Evolutionary conservation across 2,888 invertebrate species (phyloP).

Genomic region (Tolmerus cingulatus): DNA sequence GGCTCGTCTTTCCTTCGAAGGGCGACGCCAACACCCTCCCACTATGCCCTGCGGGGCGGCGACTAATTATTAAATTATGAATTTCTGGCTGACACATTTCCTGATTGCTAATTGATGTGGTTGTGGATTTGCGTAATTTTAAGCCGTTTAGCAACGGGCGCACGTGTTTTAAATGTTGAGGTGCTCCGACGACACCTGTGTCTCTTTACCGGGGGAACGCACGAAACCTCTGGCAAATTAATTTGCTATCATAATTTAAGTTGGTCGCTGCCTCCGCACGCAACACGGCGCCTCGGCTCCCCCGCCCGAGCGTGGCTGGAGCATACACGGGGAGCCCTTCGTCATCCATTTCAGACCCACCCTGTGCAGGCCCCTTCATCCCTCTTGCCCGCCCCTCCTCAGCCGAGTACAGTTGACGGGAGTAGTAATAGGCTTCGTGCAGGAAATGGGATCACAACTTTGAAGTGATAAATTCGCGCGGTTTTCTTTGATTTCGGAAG

Average conservation of each 20-base stretch:
- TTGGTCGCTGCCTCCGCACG: background rate
- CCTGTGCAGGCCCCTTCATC: background rate
- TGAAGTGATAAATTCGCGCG: background rate
- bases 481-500: background rate
- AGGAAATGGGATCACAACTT: background rate
- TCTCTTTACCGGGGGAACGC: background rate
- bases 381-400: background rate
- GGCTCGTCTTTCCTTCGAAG: background rate
- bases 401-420: background rate
- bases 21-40: background rate
- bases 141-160: slow-evolving; percentile 27
- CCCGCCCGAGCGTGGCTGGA: background rate
- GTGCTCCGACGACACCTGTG: slow-evolving; percentile 18
- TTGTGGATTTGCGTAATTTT: slow-evolving; percentile 33
- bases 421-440: background rate
- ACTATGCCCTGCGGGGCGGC: background rate
- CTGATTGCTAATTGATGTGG: slow-evolving; percentile 38
- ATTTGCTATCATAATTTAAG: slow-evolving; percentile 31
- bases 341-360: background rate
- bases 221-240: slow-evolving; percentile 1
- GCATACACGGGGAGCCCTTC: background rate
- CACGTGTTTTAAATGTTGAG: slow-evolving; percentile 17
- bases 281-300: background rate
- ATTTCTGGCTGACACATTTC: slow-evolving; percentile 36
- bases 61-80: slow-evolving; percentile 37